Conservation (phyloP, 2,888 invertebrate genomes). For the Euzophera pinguis region DNA sequence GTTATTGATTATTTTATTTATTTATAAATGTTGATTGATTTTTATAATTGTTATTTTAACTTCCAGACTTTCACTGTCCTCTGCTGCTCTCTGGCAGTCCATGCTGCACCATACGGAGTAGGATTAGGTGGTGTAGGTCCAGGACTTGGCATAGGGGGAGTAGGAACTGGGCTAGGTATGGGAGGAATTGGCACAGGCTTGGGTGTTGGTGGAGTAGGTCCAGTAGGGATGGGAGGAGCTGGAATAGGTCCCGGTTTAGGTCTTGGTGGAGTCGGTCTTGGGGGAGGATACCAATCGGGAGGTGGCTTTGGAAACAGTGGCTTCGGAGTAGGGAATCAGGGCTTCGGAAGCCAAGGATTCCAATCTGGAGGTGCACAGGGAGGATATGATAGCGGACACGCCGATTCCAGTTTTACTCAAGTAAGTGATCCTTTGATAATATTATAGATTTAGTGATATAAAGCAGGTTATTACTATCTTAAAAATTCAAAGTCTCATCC, state of each 20-base stretch:
- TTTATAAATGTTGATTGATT: too few relatives aligned
- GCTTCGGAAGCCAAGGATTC: slow-evolving; percentile 18
- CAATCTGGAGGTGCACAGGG: slow-evolving; percentile 17
- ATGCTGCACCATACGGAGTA: neutral
- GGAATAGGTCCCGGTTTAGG: slow-evolving; percentile 6
- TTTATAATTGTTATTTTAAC: too few relatives aligned
- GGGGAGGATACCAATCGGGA: slow-evolving; percentile 13
- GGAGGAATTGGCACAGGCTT: slow-evolving; percentile 4
- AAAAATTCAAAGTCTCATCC: too few relatives aligned
- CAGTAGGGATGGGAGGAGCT: slow-evolving; percentile 8
- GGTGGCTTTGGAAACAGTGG: slow-evolving; percentile 16
- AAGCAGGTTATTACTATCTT: too few relatives aligned
- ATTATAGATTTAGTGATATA: too few relatives aligned
- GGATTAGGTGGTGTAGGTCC: neutral
- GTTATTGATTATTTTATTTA: too few relatives aligned
- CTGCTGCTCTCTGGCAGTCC: neutral
- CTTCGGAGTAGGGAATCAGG: slow-evolving; percentile 16
- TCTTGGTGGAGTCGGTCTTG: neutral
- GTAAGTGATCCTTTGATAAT: slow-evolving; percentile 18
- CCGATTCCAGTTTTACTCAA: slow-evolving; percentile 22
- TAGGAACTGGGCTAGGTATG: slow-evolving; percentile 7
- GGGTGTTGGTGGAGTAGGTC: slow-evolving; percentile 1
- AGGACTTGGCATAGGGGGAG: neutral
- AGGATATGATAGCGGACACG: slow-evolving; percentile 20
- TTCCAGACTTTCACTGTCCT: slow-evolving; percentile 3